These are phyloP conservation scores for Cheracebus regulus DNA, from an alignment of 2,797 vertebrate genomes.

Conservation along the genomic window DNA sequence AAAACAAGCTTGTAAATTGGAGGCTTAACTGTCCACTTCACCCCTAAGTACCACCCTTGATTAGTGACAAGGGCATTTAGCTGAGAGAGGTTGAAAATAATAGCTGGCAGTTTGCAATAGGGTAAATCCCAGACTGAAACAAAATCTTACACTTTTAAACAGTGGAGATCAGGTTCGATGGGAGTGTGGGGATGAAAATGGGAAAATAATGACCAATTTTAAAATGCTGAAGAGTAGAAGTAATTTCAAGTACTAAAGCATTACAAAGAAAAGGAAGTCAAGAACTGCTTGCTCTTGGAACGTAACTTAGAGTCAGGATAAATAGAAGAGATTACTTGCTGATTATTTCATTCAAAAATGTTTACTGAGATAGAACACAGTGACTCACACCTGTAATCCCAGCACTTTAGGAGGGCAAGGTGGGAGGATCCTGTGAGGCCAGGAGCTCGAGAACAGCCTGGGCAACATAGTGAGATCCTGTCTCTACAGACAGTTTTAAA, in stretches of 20 bases:
- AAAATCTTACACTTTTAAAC: background rate
- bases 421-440: too few species aligned
- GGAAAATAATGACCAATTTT: background rate
- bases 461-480: too few species aligned
- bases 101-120: background rate
- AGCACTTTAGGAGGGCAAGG: too few species aligned
- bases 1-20: constrained; percentile 23
- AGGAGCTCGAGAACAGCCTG: too few species aligned
- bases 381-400: too few species aligned
- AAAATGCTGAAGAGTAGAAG: background rate
- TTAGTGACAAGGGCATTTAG: background rate
- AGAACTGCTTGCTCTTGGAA: constrained; percentile 8
- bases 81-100: background rate
- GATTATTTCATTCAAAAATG: constrained; percentile 36
- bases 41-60: background rate
- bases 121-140: background rate
- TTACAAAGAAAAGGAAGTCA: background rate
- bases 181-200: background rate
- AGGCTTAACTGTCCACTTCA: constrained; percentile 2
- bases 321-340: background rate
- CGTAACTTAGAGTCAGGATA: background rate
- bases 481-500: too few species aligned
- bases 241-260: constrained; percentile 42
- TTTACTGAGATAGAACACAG: background rate
- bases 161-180: background rate